Evolutionary conservation across 2,113 vertebrate genomes (phyloP).

Genomic region (Peromyscus polionotus): DNA sequence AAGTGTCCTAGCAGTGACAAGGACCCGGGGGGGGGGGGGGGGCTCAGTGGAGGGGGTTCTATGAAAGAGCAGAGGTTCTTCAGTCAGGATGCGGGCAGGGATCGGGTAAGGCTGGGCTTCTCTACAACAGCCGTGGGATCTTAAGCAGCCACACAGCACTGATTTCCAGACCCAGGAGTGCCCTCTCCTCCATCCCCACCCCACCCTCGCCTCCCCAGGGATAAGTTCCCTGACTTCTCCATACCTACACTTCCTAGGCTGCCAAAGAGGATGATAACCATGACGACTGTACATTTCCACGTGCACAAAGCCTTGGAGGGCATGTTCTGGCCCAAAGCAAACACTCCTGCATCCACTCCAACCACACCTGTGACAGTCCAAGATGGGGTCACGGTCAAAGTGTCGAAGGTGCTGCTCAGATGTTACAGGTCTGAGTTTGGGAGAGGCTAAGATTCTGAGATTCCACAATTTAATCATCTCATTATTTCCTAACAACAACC

Average conservation of each 20-base stretch:
- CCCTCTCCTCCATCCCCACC: neutral
- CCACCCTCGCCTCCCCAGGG: neutral
- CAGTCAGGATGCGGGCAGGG: neutral
- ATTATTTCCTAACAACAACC: constrained; percentile 63
- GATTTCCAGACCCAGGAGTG: neutral
- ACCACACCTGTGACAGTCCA: neutral
- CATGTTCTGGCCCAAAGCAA: neutral
- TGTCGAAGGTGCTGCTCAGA: constrained; percentile 13
- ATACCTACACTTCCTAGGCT: constrained; percentile 21
- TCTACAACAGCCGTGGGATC: neutral
- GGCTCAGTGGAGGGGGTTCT: neutral
- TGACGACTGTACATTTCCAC: neutral
- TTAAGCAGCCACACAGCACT: neutral
- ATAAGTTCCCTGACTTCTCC: neutral
- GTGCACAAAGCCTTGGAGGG: neutral
- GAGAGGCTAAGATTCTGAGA: constrained; percentile 26
- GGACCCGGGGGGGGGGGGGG: neutral
- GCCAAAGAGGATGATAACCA: neutral
- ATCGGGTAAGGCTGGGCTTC: neutral
- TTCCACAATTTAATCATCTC: constrained; percentile 61
- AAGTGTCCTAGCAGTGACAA: neutral
- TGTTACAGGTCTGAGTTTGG: constrained; percentile 8
- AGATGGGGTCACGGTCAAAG: neutral
- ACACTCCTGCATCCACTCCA: neutral
- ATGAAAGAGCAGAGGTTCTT: neutral